These are phyloP conservation scores for Aphodius granarius DNA, from an alignment of 2,888 invertebrate species.

Conservation along the genomic window DNA sequence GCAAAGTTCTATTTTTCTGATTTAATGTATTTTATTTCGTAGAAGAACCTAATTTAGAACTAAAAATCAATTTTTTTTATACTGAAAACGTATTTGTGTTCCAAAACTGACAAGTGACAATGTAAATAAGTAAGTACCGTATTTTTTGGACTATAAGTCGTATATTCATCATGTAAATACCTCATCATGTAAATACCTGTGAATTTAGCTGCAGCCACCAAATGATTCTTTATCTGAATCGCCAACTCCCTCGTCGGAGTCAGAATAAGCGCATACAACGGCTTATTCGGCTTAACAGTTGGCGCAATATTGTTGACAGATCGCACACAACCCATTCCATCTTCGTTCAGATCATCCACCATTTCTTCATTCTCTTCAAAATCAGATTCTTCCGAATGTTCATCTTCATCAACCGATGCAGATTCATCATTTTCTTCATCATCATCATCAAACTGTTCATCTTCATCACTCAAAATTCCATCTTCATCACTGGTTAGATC, in stretches of 20 bases:
- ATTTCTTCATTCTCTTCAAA: conserved; percentile 38
- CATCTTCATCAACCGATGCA: conserved; percentile 37
- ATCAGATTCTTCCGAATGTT: conserved; percentile 28
- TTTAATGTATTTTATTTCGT: too few relatives aligned
- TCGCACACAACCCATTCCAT: conserved; percentile 61
- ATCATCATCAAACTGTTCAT: conserved; percentile 1
- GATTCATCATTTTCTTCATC: conserved; percentile 28
- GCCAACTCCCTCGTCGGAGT: conserved; percentile 97
- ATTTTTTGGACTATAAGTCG: too few relatives aligned
- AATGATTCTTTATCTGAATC: conserved; percentile 88
- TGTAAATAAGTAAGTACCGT: too few relatives aligned
- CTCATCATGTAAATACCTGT: conserved; percentile 60
- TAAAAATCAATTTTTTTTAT: too few relatives aligned
- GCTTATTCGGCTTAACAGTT: conserved; percentile 52
- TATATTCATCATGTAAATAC: too few relatives aligned
- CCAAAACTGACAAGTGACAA: too few relatives aligned
- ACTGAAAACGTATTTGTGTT: too few relatives aligned
- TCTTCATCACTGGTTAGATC: conserved; percentile 18
- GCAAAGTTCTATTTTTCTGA: too few relatives aligned
- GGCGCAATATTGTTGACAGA: conserved; percentile 59
- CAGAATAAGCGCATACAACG: conserved; percentile 81
- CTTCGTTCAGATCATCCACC: conserved; percentile 31
- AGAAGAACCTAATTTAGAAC: too few relatives aligned
- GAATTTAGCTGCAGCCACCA: conserved; percentile 77
- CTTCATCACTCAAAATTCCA: conserved; percentile 7